Evolutionary conservation across 1,140 invertebrate species (phyloP).

Genomic region (Teleopsis dalmanni): DNA sequence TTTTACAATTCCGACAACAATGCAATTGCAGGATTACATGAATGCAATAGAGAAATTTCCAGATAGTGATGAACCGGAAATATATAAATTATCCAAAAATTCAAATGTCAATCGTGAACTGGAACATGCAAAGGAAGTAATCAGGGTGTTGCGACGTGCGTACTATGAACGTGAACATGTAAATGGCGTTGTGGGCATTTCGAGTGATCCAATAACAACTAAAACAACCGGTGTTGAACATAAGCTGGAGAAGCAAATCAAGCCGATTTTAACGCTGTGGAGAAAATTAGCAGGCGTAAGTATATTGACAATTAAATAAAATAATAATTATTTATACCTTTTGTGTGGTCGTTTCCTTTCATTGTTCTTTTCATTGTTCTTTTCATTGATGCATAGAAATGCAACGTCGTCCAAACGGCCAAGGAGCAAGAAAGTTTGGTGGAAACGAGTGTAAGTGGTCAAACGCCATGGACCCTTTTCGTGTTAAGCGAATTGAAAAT

Average conservation of each 20-base stretch:
- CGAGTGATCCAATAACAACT: not conserved
- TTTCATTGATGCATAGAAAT: conserved; percentile 11
- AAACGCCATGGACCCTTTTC: conserved; percentile 52
- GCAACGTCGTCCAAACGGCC: conserved; percentile 19
- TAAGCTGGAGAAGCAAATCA: conserved; percentile 54
- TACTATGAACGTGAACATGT: conserved; percentile 26
- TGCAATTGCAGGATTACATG: conserved; percentile 53
- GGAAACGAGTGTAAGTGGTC: conserved; percentile 52
- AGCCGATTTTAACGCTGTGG: conserved; percentile 65
- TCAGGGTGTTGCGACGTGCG: conserved; percentile 24
- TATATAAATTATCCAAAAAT: conserved; percentile 64
- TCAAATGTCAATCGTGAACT: conserved; percentile 33
- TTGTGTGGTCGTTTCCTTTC: not conserved
- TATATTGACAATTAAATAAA: not conserved
- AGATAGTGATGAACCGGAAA: conserved; percentile 61
- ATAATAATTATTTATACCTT: not conserved
- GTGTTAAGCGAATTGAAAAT: conserved; percentile 28
- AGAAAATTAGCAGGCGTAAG: conserved; percentile 58
- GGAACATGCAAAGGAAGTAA: conserved; percentile 22
- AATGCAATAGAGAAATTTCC: conserved; percentile 56
- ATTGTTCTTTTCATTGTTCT: not conserved
- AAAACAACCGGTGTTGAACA: too few relatives aligned
- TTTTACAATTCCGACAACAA: conserved; percentile 47
- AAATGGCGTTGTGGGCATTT: not conserved
- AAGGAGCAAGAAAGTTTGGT: conserved; percentile 11